Conservation (phyloP, 1,140 invertebrate genomes). For the Bombus vancouverensis region DNA sequence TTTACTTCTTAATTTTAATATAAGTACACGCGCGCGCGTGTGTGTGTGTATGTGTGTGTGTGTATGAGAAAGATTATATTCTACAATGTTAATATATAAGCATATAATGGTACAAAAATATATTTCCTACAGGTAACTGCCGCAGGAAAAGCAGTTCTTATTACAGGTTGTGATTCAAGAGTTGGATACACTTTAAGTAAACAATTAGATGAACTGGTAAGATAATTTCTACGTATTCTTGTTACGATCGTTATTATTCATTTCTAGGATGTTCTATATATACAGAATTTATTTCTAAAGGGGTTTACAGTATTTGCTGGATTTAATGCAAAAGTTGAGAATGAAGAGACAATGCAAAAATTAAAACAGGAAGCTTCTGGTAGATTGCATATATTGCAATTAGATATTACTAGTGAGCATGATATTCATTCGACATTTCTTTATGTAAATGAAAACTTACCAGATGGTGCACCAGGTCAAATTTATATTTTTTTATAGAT, state of each 20-base stretch:
- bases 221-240: neutral
- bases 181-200: conserved; percentile 89
- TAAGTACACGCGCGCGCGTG: neutral
- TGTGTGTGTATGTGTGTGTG: too few relatives aligned
- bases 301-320: conserved; percentile 92
- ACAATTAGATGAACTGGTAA: conserved; percentile 88
- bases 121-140: conserved; percentile 85
- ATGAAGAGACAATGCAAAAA: conserved; percentile 86
- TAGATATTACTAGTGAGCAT: conserved; percentile 89
- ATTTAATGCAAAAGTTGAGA: conserved; percentile 86
- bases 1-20: neutral
- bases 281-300: conserved; percentile 70
- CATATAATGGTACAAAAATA: neutral
- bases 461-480: conserved; percentile 87
- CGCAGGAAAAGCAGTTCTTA: conserved; percentile 90
- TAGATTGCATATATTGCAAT: conserved; percentile 87
- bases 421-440: conserved; percentile 89
- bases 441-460: conserved; percentile 89
- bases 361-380: conserved; percentile 89
- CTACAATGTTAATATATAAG: conserved; percentile 10
- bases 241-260: neutral
- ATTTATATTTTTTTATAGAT: conserved; percentile 8
- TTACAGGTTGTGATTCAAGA: conserved; percentile 93
- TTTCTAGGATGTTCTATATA: conserved; percentile 30
- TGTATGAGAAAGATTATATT: too few relatives aligned